phyloP scores from a whole-genome alignment of 2,888 invertebrate species.

The Xylota sylvarum region DNA sequence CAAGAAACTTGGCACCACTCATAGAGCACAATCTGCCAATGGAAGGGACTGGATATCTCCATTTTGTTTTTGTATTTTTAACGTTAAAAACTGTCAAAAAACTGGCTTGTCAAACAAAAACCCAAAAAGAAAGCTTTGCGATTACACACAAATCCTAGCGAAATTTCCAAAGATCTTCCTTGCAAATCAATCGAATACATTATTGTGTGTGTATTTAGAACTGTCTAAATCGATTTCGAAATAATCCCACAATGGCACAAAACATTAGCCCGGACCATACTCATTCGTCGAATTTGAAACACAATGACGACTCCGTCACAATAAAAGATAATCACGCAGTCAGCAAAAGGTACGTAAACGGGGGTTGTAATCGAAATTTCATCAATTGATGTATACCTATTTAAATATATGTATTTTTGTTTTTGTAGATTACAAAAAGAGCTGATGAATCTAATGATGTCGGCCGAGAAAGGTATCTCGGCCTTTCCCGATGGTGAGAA shows the following conservation, averaged over 20 bases:
- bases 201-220: conserved; percentile 21
- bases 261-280: conserved; percentile 93
- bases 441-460: conserved; percentile 95
- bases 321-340: conserved; percentile 94
- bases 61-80: conserved; percentile 79
- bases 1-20: conserved; percentile 46
- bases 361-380: conserved; percentile 49
- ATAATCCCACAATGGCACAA: conserved; percentile 89
- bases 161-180: conserved; percentile 62
- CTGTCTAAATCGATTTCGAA: conserved; percentile 18
- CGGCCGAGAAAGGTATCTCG: conserved; percentile 95
- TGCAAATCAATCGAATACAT: conserved; percentile 62
- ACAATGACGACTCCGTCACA: conserved; percentile 92
- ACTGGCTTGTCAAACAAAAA: conserved; percentile 78
- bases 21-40: conserved; percentile 5
- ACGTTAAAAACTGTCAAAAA: conserved; percentile 79
- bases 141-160: conserved; percentile 60
- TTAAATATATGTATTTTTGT: background rate
- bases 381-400: conserved; percentile 56
- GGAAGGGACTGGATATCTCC: conserved; percentile 67
- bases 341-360: conserved; percentile 91
- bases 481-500: conserved; percentile 99
- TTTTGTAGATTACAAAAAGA: conserved; percentile 91
- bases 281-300: conserved; percentile 91
- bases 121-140: conserved; percentile 73